Conservation (phyloP, 2,113 vertebrate genomes). For the Xiphophorus hellerii region DNA sequence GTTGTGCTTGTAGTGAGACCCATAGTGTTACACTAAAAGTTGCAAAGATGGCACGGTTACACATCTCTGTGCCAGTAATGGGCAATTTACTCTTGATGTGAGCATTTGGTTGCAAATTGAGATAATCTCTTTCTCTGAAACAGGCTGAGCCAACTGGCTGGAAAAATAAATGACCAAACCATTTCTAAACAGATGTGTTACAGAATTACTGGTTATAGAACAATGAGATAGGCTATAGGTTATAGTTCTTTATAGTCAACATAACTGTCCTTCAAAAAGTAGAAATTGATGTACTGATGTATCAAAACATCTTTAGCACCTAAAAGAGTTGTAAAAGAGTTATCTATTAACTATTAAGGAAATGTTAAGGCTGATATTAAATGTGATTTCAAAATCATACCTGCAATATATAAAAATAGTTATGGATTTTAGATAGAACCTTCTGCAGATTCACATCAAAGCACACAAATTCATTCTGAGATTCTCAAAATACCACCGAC, state of each 20-base stretch:
- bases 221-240: background rate
- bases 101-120: conserved; percentile 1
- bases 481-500: background rate
- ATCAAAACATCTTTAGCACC: background rate
- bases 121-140: background rate
- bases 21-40: background rate
- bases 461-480: no score
- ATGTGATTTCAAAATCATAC: background rate
- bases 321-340: no score
- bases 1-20: background rate
- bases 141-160: conserved; percentile 4
- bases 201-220: background rate
- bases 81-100: conserved; percentile 12
- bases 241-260: background rate
- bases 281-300: background rate
- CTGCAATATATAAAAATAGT: background rate
- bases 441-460: background rate
- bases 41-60: background rate
- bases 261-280: background rate
- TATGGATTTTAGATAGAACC: background rate
- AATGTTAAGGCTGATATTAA: background rate
- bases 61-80: background rate
- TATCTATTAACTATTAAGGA: no score
- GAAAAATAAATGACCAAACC: background rate
- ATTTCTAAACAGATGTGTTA: background rate